Percentiles rank a stretch among this genome's conserved stretches.
Evolutionary conservation across 2,888 invertebrate genomes (phyloP).

Genomic region (Cheilosia vulpina): DNA sequence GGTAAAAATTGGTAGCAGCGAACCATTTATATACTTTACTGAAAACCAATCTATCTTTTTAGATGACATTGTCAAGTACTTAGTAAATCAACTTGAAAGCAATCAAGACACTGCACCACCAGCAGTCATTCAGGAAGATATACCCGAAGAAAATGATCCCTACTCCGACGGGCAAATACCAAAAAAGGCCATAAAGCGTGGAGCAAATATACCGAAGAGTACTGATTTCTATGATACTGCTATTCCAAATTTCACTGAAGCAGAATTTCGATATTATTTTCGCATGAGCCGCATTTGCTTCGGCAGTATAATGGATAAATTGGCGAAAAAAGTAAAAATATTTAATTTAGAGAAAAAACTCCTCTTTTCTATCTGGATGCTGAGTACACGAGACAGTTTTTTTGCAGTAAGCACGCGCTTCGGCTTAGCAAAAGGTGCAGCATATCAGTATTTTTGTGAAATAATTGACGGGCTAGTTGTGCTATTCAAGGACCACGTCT

Average conservation of each 20-base stretch:
- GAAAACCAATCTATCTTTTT: not conserved
- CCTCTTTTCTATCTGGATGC: slow-evolving; percentile 55
- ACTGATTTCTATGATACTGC: slow-evolving; percentile 24
- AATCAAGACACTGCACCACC: not conserved
- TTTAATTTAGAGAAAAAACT: slow-evolving; percentile 53
- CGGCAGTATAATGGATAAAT: slow-evolving; percentile 14
- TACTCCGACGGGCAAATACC: not conserved
- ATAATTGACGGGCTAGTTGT: slow-evolving; percentile 47
- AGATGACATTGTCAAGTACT: slow-evolving; percentile 25
- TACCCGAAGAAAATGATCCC: not conserved
- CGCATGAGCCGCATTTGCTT: slow-evolving; percentile 57
- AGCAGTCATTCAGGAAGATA: not conserved
- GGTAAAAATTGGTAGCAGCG: not conserved
- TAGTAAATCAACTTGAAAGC: slow-evolving; percentile 17
- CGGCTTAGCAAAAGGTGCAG: slow-evolving; percentile 36
- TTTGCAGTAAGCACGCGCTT: slow-evolving; percentile 37
- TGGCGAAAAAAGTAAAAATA: slow-evolving; percentile 27
- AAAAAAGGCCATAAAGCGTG: not conserved
- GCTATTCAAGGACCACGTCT: slow-evolving; percentile 50
- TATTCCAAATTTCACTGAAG: slow-evolving; percentile 30
- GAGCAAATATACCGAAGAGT: not conserved
- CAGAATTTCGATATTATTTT: slow-evolving; percentile 50
- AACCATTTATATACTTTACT: not conserved
- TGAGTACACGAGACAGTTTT: slow-evolving; percentile 52
- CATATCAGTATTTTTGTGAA: slow-evolving; percentile 58